Base-by-base conservation (phyloP, 2,797 vertebrate species). In the Anguilla megastoma region DNA sequence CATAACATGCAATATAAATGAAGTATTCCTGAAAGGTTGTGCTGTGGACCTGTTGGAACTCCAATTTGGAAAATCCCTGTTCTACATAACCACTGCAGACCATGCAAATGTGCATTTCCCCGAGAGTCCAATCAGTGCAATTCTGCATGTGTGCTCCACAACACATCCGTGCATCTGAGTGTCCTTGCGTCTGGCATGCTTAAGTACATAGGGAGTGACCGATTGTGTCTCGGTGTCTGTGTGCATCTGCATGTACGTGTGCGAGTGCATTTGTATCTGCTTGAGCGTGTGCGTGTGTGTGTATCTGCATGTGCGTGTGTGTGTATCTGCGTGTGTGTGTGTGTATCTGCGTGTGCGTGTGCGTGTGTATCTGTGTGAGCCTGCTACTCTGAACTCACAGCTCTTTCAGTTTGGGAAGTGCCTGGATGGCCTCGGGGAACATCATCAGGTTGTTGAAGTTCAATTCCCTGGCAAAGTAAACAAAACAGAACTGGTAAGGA, bases 391-490 rank as follows among this genome's bases (percentile, higher is more conserved):
- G 91, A 94, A 98, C 98, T 99, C 93, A 99, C 98, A 99, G 95
- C 87, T 99, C 98, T 94, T 99, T 99, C 86, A 99, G 96, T 93
- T 95, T 99, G 91, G 97, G 97, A 90, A 99, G 96, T 6, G 96
- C 95, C 95, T 98, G 97, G 93, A 99, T 98, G 80, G 98, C 98
- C 95, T 97, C 96, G 84, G 98, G 98, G 92, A 99, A 99, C 91
- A 96, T 96, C 89, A 95, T 95, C 93, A 99, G 95, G 94, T 97
- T 98, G 91, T 99, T 99, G 92, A 98, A 99, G 95, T 99, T 99
- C 91, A 99, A 97, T 94, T 99, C 98, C 91, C 98, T 99, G 92
- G 71, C 90, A 92, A 60, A 92, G 92, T 91, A 90, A 60, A 76
- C 88, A 48, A 69, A n/a, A 69, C n/a, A 27, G 8, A 18, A 86